Conservation (phyloP, 2,113 vertebrate genomes). For the Cynoglossus semilaevis region DNA sequence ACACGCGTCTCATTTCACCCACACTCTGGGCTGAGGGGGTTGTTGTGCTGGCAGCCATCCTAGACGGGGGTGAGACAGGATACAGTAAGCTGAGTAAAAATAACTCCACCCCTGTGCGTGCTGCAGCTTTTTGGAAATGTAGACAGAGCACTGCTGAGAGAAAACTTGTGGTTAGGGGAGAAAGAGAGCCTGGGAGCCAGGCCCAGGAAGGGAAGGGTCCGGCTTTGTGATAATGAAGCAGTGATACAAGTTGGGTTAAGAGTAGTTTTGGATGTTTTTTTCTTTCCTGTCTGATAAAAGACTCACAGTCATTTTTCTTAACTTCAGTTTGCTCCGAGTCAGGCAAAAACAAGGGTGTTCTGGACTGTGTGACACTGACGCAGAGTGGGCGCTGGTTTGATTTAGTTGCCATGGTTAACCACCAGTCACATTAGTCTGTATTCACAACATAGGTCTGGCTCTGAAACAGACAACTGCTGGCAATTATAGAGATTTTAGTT, state of each 20-base stretch:
- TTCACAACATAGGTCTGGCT: no score
- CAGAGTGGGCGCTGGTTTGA: no score
- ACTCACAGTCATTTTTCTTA: not conserved
- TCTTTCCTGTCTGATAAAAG: constrained; percentile 13
- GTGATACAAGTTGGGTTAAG: constrained; percentile 7
- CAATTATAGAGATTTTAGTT: no score
- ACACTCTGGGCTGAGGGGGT: constrained; percentile 32
- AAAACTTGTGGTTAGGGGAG: constrained; percentile 40
- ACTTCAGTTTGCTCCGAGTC: not conserved
- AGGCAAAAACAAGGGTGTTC: not conserved
- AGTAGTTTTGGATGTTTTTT: constrained; percentile 6
- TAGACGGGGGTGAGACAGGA: constrained; percentile 57
- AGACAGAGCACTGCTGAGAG: constrained; percentile 30
- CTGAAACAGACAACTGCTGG: no score
- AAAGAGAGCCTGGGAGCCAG: constrained; percentile 23
- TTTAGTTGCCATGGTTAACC: no score
- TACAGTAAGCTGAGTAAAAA: constrained; percentile 78
- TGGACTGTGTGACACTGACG: not conserved
- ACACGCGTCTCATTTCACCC: constrained; percentile 61
- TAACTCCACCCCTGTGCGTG: constrained; percentile 58
- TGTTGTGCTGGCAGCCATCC: constrained; percentile 51
- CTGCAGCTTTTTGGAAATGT: constrained; percentile 34
- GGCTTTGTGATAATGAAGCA: constrained; percentile 46
- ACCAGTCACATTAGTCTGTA: no score
- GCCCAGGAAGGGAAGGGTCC: constrained; percentile 41